Base-by-base conservation (phyloP, 1,140 invertebrate species). In the Trachymyrmex cornetzi region DNA sequence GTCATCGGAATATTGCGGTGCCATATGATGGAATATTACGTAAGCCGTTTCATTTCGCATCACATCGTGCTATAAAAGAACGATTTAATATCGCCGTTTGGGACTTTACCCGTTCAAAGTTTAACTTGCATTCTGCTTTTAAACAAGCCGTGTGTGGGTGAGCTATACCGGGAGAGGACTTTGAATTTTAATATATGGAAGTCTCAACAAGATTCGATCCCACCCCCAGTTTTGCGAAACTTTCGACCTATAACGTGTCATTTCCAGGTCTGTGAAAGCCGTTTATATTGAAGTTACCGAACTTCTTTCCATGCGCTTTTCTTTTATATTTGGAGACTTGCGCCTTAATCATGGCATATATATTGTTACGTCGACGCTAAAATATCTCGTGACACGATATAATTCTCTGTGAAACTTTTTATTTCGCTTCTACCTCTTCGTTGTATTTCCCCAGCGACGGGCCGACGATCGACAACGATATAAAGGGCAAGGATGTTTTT, bases 31-130 rank as follows among this genome's bases (percentile, higher is more conserved):
- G n/a, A 72, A 81, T 72, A 72, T 61, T 74, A 27, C 55, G n/a
- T 48, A 75, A 75, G 67, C 53, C 59, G 74, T 48, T 72, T 82
- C 67, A 82, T 48, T 72, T 82, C 67, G 38, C 11, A 14, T 72
- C 24, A 38, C 2, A 19, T 53, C 12, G 7, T 30, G 27, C 16
- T 80, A 38, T 38, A 55, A 69, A 67, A 66, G 48, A n/a, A 53
- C 53, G 55, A 74, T 84, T 84, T 27, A 75, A 84, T 84, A 84
- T 84, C 38, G 55, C 24, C 7, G 34, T 69, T 69, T 2, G 11
- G 19, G 3, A 69, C 38, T 30, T 48, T 22, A 38, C 30, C 11
- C 44, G n/a, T n/a, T 44, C 24, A 0, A 75, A 50, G 69, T 75
- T 61, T 63, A 63, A 50, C 55, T 84, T 63, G 55, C 27, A 61